Base-by-base conservation (phyloP, 1,140 invertebrate species). In the Heliconius nattereri region DNA sequence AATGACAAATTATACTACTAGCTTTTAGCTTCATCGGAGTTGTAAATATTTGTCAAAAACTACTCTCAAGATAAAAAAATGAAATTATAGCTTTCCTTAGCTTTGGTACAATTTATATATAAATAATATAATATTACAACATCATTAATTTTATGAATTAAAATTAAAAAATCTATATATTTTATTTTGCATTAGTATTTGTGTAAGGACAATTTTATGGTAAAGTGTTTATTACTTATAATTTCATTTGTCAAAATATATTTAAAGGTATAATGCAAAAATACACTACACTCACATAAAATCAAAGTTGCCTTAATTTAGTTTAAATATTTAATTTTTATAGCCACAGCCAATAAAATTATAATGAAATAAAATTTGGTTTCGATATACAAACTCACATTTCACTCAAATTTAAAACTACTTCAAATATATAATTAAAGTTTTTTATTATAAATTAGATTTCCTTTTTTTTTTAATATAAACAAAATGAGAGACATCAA, bases 331-430 rank as follows among this genome's bases (percentile, higher is more conserved):
- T 16, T 16, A 45, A 5, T 7, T 66, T 66, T 29, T 29, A 29
- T 26, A 66, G 29, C 60, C 60, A 66, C 60, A 66, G 60, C 60
- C 60, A 66, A 66, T 66, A 66, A 29, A 66, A 66, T 29, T 11
- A 66, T 23, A 16, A 66, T 8, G 23, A 66, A 66, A 66, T 29
- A 29, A 29, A 66, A 29, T 66, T 66, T 66, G 60, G 26, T 66
- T 66, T 66, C 13, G 0, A 66, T 20, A 8, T 23, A 60, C 26
- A 66, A 66, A 1, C 1, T 16, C 23, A 29, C 54, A 23, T 57
- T 57, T 23, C 2, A 9, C 54, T 8, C 7, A 23, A 57, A 57
- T n/a, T 54, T 20, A 6, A 7, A n/a, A 54, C 20, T 54, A 20
- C 6, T n/a, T 54, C 19, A 54, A 7, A n/a, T 54, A n/a, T 54